Percentiles rank a stretch among this genome's conserved stretches.
Evolutionary conservation across 2,888 invertebrate genomes (phyloP).

Genomic region (Griposia aprilina): DNA sequence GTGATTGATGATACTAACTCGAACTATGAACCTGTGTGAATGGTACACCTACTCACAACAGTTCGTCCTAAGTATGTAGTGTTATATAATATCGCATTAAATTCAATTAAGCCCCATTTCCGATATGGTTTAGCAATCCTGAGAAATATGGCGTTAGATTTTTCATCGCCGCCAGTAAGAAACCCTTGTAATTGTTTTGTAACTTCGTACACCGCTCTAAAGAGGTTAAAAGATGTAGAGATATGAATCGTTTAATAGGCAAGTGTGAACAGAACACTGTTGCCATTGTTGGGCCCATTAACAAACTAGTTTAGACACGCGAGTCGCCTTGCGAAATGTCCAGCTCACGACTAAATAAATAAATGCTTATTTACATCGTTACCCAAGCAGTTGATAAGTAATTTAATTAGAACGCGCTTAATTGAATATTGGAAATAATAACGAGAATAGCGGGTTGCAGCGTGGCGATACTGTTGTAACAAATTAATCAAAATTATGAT

Average conservation of each 20-base stretch:
- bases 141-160: conserved; percentile 62
- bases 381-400: conserved; percentile 83
- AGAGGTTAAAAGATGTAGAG: conserved; percentile 84
- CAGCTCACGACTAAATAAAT: conserved; percentile 86
- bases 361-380: conserved; percentile 84
- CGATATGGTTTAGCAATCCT: conserved; percentile 61
- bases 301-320: conserved; percentile 88
- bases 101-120: conserved; percentile 57
- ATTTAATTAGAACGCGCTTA: conserved; percentile 86
- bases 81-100: conserved; percentile 56
- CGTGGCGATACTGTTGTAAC: conserved; percentile 75
- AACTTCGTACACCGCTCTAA: conserved; percentile 74
- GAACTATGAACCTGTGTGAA: conserved; percentile 60
- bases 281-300: conserved; percentile 84
- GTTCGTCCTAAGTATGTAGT: conserved; percentile 22
- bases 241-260: conserved; percentile 87
- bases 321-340: conserved; percentile 85
- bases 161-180: conserved; percentile 72
- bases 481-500: conserved; percentile 83
- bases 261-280: conserved; percentile 87
- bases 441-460: conserved; percentile 66
- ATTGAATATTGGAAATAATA: conserved; percentile 84
- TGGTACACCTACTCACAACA: conserved; percentile 17
- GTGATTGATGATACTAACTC: conserved; percentile 57
- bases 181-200: conserved; percentile 76